Evolutionary conservation across 2,797 vertebrate genomes (phyloP).

Genomic region (Orestias chungarensis): DNA sequence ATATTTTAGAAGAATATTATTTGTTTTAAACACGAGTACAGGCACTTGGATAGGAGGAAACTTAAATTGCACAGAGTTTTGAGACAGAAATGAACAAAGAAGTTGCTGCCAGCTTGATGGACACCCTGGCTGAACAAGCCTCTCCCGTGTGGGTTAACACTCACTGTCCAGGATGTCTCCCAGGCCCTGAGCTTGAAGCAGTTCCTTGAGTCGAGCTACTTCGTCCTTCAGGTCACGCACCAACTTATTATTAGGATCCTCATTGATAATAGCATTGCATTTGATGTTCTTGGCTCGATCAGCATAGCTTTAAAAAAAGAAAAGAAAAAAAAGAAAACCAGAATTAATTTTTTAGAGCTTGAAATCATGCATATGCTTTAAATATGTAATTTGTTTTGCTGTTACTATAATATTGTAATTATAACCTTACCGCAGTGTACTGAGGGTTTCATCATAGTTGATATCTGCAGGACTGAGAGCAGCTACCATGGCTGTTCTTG

Average conservation of each 20-base stretch:
- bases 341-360: not conserved
- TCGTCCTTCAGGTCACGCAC: conserved; percentile 98
- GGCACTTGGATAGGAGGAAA: conserved; percentile 35
- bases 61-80: conserved; percentile 29
- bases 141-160: conserved; percentile 67
- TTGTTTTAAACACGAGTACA: conserved; percentile 13
- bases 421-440: conserved; percentile 90
- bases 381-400: not conserved
- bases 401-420: not conserved
- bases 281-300: conserved; percentile 99
- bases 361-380: not conserved
- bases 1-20: conserved; percentile 4
- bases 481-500: conserved; percentile 98
- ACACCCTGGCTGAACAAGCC: conserved; percentile 26
- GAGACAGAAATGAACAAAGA: conserved; percentile 39
- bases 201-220: conserved; percentile 92
- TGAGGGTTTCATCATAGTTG: conserved; percentile 98
- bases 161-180: conserved; percentile 99
- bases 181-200: conserved; percentile 94
- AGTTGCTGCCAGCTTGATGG: conserved; percentile 31
- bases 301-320: conserved; percentile 84
- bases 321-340: not conserved
- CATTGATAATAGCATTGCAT: conserved; percentile 98
- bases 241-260: conserved; percentile 97
- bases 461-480: conserved; percentile 98